Base-by-base conservation (phyloP, 2,888 invertebrate genomes). In the Tetranychus piercei region DNA sequence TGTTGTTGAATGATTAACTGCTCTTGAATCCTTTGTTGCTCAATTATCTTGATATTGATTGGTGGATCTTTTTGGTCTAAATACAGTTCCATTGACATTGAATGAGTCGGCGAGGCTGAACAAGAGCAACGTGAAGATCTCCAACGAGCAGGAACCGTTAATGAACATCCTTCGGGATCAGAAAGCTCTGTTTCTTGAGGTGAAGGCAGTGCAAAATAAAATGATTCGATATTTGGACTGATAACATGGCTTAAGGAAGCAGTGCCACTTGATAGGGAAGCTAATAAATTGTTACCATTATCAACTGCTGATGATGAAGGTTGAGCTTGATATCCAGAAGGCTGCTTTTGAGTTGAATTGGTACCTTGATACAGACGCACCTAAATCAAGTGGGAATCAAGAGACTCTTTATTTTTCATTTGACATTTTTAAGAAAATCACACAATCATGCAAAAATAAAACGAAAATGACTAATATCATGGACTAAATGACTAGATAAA, bases 121-220 rank as follows among this genome's bases (percentile, higher is more conserved):
- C 76, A 76, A 18, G 75, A 75, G 66, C 76, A 76, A 5, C 76
- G 74, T 8, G 75, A 67, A 20, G 75, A 71, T 1, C 74, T 73
- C 75, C 75, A 75, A 18, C 69, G 44, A 7, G 74, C 22, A 18
- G 76, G 74, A 3, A 73, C 65, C 11, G 69, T 65, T 55, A 76
- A 55, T 22, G 76, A 76, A 74, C 79, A 79, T 8, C 79, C 79
- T 70, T 79, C 79, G 8, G 79, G 79, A 73, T 79, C 79, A 23
- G 77, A 74, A 3, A 79, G 74, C 69, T 79, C 78, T 9, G 78
- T 78, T 34, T 79, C 79, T 74, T 78, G 78, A n/a, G 79, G 79
- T 11, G 79, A 79, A 23, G 79, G 79, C 5, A 79, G 74, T 73
- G 75, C 76, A 23, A 75, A 75, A 71, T 75, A 75, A 66, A 66